Evolutionary conservation across 2,888 invertebrate genomes (phyloP).

Genomic region (Aricia artaxerxes): DNA sequence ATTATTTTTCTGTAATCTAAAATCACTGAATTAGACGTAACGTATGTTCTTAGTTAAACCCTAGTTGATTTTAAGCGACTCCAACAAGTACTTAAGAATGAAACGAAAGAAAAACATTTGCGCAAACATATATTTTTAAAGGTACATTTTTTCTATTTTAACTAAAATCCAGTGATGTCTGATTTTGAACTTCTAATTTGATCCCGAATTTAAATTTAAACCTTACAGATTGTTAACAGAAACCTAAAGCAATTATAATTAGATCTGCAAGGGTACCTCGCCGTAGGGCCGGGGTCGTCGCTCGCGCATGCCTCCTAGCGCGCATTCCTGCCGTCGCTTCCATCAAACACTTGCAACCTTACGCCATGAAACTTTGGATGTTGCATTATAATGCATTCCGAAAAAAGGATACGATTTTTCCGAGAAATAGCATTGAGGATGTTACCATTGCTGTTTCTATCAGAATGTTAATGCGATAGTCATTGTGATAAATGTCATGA

Average conservation of each 20-base stretch:
- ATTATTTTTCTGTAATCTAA: no score
- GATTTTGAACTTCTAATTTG: neutral
- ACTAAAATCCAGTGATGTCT: no score
- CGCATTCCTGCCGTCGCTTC: constrained; percentile 60
- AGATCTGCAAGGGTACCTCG: constrained; percentile 31
- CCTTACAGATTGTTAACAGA: neutral
- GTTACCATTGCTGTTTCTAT: neutral
- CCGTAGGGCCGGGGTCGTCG: constrained; percentile 61
- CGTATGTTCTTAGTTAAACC: no score
- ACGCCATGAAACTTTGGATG: constrained; percentile 22
- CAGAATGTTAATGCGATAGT: neutral
- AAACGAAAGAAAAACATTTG: no score
- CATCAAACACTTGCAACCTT: constrained; percentile 34
- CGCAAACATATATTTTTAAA: no score
- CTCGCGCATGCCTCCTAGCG: constrained; percentile 62
- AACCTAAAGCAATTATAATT: constrained; percentile 26
- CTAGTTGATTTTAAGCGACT: no score
- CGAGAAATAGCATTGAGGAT: neutral
- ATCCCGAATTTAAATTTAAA: neutral
- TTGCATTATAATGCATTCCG: neutral
- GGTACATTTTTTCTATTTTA: no score
- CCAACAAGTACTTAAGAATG: no score
- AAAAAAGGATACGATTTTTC: neutral
- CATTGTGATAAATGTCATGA: no score
- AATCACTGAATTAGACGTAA: no score